Evolutionary conservation across 2,888 invertebrate genomes (phyloP).

Genomic region (Conistra vaccinii): DNA sequence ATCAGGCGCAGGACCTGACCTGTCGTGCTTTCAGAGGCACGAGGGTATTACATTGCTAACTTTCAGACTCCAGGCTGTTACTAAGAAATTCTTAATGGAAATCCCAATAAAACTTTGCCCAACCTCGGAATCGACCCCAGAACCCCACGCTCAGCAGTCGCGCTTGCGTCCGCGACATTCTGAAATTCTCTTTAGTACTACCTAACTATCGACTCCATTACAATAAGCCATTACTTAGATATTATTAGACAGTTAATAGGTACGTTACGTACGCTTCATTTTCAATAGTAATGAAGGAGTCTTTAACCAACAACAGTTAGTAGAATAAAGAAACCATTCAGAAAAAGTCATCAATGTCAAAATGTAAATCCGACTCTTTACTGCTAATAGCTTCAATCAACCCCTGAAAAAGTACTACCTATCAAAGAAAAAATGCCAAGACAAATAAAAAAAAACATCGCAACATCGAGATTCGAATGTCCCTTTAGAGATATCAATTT

Average conservation of each 20-base stretch:
- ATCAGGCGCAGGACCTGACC: too few species aligned
- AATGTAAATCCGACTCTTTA: conserved; percentile 5
- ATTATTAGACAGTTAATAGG: too few species aligned
- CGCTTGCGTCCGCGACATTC: too few species aligned
- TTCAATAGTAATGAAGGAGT: not conserved
- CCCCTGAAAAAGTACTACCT: not conserved
- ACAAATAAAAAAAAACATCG: conserved; percentile 48
- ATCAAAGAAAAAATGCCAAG: conserved; percentile 31
- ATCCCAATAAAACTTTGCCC: too few species aligned
- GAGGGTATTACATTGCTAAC: too few species aligned
- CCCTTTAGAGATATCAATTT: conserved; percentile 27
- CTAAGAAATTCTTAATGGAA: too few species aligned
- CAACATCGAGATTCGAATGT: conserved; percentile 12
- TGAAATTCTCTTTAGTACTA: not conserved
- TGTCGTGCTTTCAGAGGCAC: too few species aligned
- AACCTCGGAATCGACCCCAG: too few species aligned
- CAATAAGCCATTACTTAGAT: not conserved
- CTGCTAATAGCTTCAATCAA: not conserved
- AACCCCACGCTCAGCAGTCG: too few species aligned
- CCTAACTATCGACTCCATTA: not conserved
- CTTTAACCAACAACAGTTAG: not conserved
- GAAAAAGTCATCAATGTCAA: not conserved
- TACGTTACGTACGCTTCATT: not conserved
- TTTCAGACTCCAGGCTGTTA: too few species aligned
- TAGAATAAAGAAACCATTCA: not conserved